These are phyloP conservation scores for Margarornis squamiger DNA, from an alignment of 2,797 vertebrate species.

Conservation along the genomic window DNA sequence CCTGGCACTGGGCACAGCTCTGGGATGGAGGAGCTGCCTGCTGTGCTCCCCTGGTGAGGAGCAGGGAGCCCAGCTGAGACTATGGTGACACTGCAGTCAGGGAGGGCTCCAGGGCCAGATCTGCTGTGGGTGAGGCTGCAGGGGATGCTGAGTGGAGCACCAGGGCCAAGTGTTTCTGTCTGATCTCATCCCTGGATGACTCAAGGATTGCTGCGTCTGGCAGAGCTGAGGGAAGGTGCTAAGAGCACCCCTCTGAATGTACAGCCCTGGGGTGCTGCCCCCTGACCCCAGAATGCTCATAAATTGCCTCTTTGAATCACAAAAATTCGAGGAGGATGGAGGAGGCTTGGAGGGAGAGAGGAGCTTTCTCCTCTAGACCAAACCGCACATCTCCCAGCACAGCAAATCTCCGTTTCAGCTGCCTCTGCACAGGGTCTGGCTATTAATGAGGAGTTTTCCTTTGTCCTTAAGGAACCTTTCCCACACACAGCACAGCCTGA, in stretches of 20 bases:
- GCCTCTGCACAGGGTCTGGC: background rate
- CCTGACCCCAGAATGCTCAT: background rate
- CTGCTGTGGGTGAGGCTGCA: no score
- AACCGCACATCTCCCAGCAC: background rate
- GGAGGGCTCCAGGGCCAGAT: no score
- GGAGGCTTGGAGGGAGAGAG: background rate
- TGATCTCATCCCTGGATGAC: background rate
- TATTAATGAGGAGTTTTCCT: conserved; percentile 10
- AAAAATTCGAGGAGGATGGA: background rate
- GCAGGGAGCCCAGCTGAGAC: no score
- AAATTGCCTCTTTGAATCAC: background rate
- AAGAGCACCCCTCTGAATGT: background rate
- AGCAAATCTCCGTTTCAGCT: background rate
- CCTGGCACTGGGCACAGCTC: no score
- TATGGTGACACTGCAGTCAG: no score
- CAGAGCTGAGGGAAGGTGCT: background rate
- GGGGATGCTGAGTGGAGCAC: no score
- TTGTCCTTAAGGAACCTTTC: conserved; percentile 51
- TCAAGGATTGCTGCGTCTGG: background rate
- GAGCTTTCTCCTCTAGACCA: background rate
- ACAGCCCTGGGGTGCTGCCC: background rate
- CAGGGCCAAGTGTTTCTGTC: background rate
- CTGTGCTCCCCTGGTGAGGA: no score
- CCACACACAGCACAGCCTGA: background rate
- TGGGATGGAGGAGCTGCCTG: background rate